Conservation (phyloP, 1,140 invertebrate species). For the Heliothis subflexa region DNA sequence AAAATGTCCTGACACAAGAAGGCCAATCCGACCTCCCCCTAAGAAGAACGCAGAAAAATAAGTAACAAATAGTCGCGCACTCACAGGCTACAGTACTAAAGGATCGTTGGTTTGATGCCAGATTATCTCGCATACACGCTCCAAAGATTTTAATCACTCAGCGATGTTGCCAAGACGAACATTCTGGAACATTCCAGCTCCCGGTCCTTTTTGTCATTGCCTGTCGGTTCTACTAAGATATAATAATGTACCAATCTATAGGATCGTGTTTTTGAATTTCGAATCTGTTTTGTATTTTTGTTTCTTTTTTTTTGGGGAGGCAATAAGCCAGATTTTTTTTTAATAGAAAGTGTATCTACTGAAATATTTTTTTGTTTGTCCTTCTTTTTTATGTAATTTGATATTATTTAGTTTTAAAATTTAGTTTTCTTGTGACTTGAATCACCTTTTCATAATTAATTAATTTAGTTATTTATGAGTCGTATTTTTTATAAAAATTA, state of each 20-base stretch:
- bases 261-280: slow-evolving; percentile 9
- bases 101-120: slow-evolving; percentile 68
- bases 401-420: background rate
- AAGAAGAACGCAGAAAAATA: slow-evolving; percentile 29
- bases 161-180: slow-evolving; percentile 62
- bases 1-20: no score
- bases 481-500: no score
- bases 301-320: background rate
- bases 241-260: slow-evolving; percentile 30
- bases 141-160: slow-evolving; percentile 68
- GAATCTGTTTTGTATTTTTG: background rate
- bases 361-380: no score
- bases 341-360: no score
- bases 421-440: no score
- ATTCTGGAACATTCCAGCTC: slow-evolving; percentile 48
- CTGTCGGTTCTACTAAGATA: slow-evolving; percentile 23
- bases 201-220: slow-evolving; percentile 30
- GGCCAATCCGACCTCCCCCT: background rate
- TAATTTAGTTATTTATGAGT: background rate
- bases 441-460: no score
- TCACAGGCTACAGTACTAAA: slow-evolving; percentile 30
- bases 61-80: slow-evolving; percentile 28
- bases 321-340: background rate
- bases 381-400: no score
- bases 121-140: slow-evolving; percentile 65